Conservation (phyloP, 2,888 invertebrate genomes). For the Ochlodes sylvanus region DNA sequence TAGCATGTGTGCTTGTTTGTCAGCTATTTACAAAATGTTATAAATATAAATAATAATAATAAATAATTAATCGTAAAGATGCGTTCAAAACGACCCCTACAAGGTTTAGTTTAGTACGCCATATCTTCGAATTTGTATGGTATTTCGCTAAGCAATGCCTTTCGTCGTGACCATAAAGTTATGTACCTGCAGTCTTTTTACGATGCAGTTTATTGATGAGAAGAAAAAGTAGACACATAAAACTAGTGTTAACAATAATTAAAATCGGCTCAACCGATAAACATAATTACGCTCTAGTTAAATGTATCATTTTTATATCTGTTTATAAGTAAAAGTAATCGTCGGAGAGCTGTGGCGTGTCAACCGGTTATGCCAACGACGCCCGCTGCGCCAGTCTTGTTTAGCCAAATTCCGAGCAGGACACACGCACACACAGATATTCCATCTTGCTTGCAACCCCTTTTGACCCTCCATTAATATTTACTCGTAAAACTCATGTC, state of each 20-base stretch:
- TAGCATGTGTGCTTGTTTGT: too few relatives aligned
- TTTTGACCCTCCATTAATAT: not conserved
- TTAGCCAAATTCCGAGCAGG: conserved; percentile 36
- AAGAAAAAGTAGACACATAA: not conserved
- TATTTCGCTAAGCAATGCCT: too few relatives aligned
- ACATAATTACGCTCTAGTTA: not conserved
- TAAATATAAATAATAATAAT: too few relatives aligned
- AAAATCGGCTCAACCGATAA: not conserved
- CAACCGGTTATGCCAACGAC: conserved; percentile 38
- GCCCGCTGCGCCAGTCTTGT: conserved; percentile 29
- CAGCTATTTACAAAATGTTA: too few relatives aligned
- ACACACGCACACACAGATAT: conserved; percentile 9
- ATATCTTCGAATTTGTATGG: too few relatives aligned
- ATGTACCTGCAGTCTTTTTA: too few relatives aligned
- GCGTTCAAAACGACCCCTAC: too few relatives aligned
- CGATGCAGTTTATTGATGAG: too few relatives aligned
- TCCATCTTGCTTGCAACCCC: not conserved
- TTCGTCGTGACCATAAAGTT: too few relatives aligned
- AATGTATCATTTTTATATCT: not conserved
- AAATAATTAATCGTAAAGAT: too few relatives aligned
- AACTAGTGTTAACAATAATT: not conserved
- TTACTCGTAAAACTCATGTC: not conserved
- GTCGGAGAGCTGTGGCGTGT: conserved; percentile 21
- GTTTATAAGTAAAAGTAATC: conserved; percentile 35
- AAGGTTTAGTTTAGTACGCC: too few relatives aligned